These are phyloP conservation scores for Babyrousa celebensis DNA, from an alignment of 2,797 vertebrate species.

Conservation along the genomic window DNA sequence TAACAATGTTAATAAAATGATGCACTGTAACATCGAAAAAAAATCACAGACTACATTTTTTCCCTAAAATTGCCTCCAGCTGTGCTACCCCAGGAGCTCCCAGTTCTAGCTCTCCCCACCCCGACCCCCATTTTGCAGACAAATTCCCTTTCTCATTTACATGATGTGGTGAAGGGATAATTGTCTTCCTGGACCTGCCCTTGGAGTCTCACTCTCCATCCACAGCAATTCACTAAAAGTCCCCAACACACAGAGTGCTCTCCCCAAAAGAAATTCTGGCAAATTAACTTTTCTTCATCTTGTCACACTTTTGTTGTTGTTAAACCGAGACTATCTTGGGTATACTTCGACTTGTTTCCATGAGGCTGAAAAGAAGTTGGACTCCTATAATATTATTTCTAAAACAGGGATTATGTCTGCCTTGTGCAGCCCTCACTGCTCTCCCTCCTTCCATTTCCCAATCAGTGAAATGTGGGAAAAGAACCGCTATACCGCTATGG, in stretches of 20 bases:
- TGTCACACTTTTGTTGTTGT: background rate
- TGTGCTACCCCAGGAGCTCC: accelerated
- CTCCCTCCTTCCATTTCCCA: background rate
- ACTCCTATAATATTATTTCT: background rate
- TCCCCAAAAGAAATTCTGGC: background rate
- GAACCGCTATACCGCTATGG: background rate
- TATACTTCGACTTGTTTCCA: background rate
- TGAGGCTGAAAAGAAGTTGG: background rate
- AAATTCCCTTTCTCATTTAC: background rate
- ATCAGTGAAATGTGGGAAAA: background rate
- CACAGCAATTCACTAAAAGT: background rate
- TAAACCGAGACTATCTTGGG: background rate
- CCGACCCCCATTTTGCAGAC: too few relatives aligned
- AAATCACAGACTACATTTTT: background rate
- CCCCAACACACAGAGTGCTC: background rate
- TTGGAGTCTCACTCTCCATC: background rate
- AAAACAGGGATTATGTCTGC: background rate
- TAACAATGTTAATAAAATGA: too few relatives aligned
- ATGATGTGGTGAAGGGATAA: background rate
- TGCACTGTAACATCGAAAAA: too few relatives aligned
- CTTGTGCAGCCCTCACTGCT: background rate
- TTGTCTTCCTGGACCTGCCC: background rate
- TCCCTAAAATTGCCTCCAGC: background rate
- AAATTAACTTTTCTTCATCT: conserved; percentile 30
- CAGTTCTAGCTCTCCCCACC: background rate